Percentiles rank a stretch among this genome's conserved stretches.
These are phyloP conservation scores for Mastacembelus armatus DNA, from an alignment of 2,797 vertebrate genomes.

Conservation along the genomic window DNA sequence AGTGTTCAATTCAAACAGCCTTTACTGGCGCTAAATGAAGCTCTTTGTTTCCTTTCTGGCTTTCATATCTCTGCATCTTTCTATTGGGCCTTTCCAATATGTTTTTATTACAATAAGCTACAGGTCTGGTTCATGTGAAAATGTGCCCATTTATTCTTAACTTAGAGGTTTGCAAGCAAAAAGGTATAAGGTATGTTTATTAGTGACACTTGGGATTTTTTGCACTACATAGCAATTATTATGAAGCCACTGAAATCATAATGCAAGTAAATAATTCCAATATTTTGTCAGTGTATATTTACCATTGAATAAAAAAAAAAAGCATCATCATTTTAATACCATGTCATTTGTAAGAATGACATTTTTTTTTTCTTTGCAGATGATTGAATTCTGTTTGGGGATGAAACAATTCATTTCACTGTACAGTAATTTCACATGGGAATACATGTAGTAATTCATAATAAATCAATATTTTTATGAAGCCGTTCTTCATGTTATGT, in stretches of 20 bases:
- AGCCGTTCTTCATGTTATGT: background rate
- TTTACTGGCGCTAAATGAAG: slow-evolving; percentile 24
- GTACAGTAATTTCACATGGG: background rate
- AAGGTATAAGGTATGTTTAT: background rate
- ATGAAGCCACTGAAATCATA: background rate
- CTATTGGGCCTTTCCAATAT: background rate
- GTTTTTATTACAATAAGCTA: background rate
- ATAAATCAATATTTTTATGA: background rate
- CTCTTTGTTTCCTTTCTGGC: background rate
- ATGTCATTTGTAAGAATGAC: background rate
- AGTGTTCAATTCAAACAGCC: slow-evolving; percentile 28
- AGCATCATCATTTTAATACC: background rate
- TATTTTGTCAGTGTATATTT: background rate
- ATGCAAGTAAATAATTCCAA: background rate
- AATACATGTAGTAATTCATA: slow-evolving; percentile 1
- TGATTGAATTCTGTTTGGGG: background rate
- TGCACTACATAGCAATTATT: background rate
- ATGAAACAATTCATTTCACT: background rate
- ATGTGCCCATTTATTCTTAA: slow-evolving; percentile 10
- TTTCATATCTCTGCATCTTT: background rate
- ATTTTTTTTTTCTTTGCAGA: background rate
- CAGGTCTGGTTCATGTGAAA: slow-evolving; percentile 32
- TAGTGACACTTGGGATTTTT: background rate
- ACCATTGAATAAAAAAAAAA: background rate
- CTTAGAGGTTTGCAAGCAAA: background rate